Percentiles rank a stretch among this genome's conserved stretches.
phyloP scores from a whole-genome alignment of 2,113 vertebrate genomes.

The Sterrhoptilus dennistouni region DNA sequence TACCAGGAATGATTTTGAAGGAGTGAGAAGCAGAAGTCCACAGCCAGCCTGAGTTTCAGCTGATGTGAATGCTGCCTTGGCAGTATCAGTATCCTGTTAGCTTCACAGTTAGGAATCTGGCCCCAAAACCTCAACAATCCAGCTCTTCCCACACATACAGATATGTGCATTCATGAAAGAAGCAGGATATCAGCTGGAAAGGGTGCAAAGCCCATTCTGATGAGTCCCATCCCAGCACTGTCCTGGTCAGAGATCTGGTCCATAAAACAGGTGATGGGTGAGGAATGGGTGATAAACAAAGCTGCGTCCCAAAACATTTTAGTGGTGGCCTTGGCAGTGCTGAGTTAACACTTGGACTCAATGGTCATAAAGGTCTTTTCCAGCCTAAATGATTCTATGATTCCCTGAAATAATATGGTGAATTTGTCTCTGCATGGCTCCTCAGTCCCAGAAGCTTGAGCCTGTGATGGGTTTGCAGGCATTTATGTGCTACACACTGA shows the following conservation, averaged over 20 bases:
- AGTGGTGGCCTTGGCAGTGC: background rate
- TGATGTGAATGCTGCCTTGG: background rate
- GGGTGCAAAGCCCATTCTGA: background rate
- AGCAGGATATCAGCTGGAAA: background rate
- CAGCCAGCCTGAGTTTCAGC: background rate
- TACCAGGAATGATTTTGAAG: background rate
- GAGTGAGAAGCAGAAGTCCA: background rate
- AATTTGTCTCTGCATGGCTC: background rate
- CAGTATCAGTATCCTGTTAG: background rate
- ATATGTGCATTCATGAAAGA: background rate
- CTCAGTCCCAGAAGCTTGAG: background rate
- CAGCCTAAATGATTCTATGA: background rate
- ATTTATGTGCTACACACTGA: background rate
- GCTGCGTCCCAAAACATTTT: background rate
- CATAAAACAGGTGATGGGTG: background rate
- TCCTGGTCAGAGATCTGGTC: background rate
- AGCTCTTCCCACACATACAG: background rate
- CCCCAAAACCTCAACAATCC: background rate
- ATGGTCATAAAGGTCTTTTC: background rate
- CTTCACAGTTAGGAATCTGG: background rate
- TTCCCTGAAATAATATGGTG: background rate
- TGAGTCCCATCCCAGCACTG: background rate
- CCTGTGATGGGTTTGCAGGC: background rate
- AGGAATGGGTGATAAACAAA: background rate
- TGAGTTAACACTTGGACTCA: background rate